Percentiles rank a stretch among this genome's conserved stretches.
Conservation (phyloP, 2,888 invertebrate genomes). For the Exephanes ischioxanthus region DNA sequence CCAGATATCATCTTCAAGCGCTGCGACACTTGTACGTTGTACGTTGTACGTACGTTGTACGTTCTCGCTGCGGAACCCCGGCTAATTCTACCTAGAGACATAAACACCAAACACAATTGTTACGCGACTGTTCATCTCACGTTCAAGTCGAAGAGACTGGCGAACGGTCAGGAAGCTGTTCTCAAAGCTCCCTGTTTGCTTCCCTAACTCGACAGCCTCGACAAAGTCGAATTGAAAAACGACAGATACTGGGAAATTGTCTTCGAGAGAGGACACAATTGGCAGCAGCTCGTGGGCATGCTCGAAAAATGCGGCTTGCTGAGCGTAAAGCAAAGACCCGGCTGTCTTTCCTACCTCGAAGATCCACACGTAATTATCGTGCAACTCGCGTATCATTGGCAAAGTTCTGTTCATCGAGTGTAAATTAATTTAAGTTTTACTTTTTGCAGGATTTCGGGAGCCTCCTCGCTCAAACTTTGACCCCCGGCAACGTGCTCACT, state of each 20-base stretch:
- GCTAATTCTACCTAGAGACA: slow-evolving; percentile 94
- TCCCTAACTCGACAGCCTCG: slow-evolving; percentile 91
- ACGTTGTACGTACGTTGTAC: too few relatives aligned
- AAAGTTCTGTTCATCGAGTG: neutral
- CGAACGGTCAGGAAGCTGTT: slow-evolving; percentile 86
- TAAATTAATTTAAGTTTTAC: slow-evolving; percentile 1
- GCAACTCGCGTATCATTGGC: neutral
- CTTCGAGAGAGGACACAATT: slow-evolving; percentile 93
- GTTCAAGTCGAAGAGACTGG: slow-evolving; percentile 83
- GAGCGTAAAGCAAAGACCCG: slow-evolving; percentile 95
- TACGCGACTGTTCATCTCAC: slow-evolving; percentile 90
- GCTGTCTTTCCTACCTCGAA: slow-evolving; percentile 94
- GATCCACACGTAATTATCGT: slow-evolving; percentile 88
- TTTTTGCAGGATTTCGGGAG: slow-evolving; percentile 89
- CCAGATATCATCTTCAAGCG: slow-evolving; percentile 98
- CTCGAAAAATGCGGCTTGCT: slow-evolving; percentile 90
- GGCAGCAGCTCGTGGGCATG: slow-evolving; percentile 91
- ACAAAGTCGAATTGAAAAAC: slow-evolving; percentile 92
- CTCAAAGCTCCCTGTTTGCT: slow-evolving; percentile 94
- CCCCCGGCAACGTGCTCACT: slow-evolving; percentile 89
- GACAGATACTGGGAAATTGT: slow-evolving; percentile 95
- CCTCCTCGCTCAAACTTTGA: slow-evolving; percentile 92
- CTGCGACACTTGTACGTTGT: slow-evolving; percentile 98
- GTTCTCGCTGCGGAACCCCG: slow-evolving; percentile 97
- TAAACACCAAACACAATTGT: slow-evolving; percentile 92